Evolutionary conservation across 2,888 invertebrate genomes (phyloP).

Genomic region (Torymus auratus): DNA sequence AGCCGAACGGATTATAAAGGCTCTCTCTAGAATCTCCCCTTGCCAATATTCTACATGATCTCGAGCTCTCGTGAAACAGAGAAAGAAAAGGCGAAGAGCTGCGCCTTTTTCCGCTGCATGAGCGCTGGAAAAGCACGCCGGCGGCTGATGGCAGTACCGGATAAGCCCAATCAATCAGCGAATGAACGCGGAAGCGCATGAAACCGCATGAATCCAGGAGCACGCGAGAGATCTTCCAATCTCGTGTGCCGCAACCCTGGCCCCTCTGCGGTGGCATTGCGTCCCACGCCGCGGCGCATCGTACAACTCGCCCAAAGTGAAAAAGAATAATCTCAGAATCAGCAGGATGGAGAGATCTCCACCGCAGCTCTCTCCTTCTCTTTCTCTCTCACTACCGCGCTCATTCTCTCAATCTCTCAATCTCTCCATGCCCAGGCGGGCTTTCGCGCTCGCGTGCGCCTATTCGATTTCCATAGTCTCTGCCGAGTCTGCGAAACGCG

Average conservation of each 20-base stretch:
- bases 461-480: constrained; percentile 54
- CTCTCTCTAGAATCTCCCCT: too few species aligned
- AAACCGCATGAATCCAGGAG: constrained; percentile 15
- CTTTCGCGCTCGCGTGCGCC: constrained; percentile 30
- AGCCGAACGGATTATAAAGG: too few species aligned
- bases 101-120: too few species aligned
- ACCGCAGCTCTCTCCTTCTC: constrained; percentile 13
- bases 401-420: neutral
- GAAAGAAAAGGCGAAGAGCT: too few species aligned
- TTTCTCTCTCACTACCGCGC: constrained; percentile 37
- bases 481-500: constrained; percentile 53
- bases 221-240: constrained; percentile 12
- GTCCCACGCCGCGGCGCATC: neutral
- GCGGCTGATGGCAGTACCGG: too few species aligned
- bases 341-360: constrained; percentile 43
- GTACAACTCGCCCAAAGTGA: constrained; percentile 36
- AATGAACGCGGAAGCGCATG: neutral
- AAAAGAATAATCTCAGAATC: constrained; percentile 50
- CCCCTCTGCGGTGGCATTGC: neutral
- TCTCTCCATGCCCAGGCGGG: constrained; percentile 8
- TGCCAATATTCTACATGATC: too few species aligned
- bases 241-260: too few species aligned
- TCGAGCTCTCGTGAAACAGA: too few species aligned
- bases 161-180: constrained; percentile 45
- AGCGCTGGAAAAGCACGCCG: too few species aligned